Evolutionary conservation across 1,140 invertebrate genomes (phyloP).

Genomic region (Eriosoma lanigerum): DNA sequence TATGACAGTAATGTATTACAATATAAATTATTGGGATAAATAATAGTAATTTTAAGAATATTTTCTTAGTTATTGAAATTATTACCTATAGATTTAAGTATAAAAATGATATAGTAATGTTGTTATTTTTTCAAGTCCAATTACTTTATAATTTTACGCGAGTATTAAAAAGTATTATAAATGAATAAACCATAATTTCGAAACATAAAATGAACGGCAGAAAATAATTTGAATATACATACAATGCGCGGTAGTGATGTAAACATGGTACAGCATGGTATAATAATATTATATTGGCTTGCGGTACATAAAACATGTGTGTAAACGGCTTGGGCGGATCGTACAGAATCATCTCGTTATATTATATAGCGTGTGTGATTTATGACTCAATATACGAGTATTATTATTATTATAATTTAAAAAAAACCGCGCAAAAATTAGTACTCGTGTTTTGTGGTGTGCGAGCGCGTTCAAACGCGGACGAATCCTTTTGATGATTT

Average conservation of each 20-base stretch:
- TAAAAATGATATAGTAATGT: too few relatives aligned
- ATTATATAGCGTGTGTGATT: not conserved
- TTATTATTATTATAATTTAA: not conserved
- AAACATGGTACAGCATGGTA: too few relatives aligned
- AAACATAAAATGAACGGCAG: not conserved
- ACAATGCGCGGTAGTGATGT: not conserved
- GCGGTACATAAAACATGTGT: conserved; percentile 8
- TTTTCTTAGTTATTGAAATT: too few relatives aligned
- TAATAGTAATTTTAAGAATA: too few relatives aligned
- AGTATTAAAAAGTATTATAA: too few relatives aligned
- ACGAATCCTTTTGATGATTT: not conserved
- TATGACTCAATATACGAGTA: not conserved
- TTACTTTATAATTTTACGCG: too few relatives aligned
- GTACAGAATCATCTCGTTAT: conserved; percentile 11
- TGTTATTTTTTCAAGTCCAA: too few relatives aligned
- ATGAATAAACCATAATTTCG: too few relatives aligned
- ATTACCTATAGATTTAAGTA: too few relatives aligned
- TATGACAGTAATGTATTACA: too few relatives aligned
- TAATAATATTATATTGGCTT: too few relatives aligned
- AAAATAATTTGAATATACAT: not conserved
- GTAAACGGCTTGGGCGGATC: not conserved
- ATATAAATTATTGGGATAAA: too few relatives aligned
- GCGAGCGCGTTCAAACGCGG: not conserved
- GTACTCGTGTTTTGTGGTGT: not conserved
- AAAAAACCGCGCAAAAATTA: not conserved